Base-by-base conservation (phyloP, 2,113 vertebrate species). In the Geothlypis trichas region DNA sequence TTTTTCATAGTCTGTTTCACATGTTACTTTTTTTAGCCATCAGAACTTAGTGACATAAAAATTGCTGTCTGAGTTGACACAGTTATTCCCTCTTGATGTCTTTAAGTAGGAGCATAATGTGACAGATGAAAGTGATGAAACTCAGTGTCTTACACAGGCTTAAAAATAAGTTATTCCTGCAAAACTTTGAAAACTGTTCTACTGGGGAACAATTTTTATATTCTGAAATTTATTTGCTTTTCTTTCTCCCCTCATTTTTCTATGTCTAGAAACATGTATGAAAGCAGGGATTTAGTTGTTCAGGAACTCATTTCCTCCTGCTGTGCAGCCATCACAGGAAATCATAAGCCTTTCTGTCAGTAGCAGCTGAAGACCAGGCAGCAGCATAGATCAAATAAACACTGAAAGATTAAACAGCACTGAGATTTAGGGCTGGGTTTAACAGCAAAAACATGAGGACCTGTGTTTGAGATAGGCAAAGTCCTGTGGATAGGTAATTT, bases 21-120 rank as follows among this genome's bases (percentile, higher is more conserved):
- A 35, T 21, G 41, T 33, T 85, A 19, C 72, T 84, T 89, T 91
- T 87, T 91, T 92, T 87, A 95, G 87, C 58, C 81, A 71, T 91
- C 58, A 91, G 86, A 90, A 89, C 11, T 90, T 69, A 74, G 76
- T 86, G 95, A 95, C 89, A 95, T 47, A 94, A 88, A 97, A 95
- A 96, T 84, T 93, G 74, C 78, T 92, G 46, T 75, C 72, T 66
- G 94, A 93, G 55, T 41, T 85, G 91, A 93, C 89, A 94, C 1
- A 9, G 69, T 93, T 91, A 90, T 94, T 96, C 95, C 82, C 69
- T 89, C 95, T 63, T 87, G 84, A 93, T 91, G 46, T 37, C 67
- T 69, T 89, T 87, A 84, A 92, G 66, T 13, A 83, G 81, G 51
- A 87, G 74, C 63, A 51, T 20, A 94, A 96, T 35, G 58, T 95